phyloP scores from a whole-genome alignment of 2,113 vertebrate genomes.

The Pelmatolapia mariae region DNA sequence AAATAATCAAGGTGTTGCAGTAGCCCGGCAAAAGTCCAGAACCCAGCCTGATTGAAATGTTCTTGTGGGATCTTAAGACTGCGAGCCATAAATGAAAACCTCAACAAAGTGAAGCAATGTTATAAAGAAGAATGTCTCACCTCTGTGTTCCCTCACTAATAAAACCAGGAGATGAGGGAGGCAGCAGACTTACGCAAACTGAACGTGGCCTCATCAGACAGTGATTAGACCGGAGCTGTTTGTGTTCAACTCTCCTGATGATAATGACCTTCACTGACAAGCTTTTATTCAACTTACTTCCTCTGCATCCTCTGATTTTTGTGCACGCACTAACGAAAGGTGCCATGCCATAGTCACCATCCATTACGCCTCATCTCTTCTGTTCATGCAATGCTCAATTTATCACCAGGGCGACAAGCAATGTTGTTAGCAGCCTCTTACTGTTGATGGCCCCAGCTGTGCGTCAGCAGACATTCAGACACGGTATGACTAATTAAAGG shows the following conservation, averaged over 20 bases:
- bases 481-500: not conserved
- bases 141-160: not conserved
- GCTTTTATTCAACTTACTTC: not conserved
- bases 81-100: not conserved
- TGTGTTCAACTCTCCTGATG: not conserved
- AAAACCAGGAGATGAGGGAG: not conserved
- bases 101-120: not conserved
- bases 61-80: not conserved
- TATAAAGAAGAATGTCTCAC: not conserved
- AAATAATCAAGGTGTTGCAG: not conserved
- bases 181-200: not conserved
- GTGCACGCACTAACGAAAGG: not conserved
- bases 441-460: not conserved
- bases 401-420: conserved; percentile 6
- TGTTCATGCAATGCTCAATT: not conserved
- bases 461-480: not conserved
- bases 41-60: not conserved
- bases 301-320: not conserved
- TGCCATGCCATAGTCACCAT: not conserved
- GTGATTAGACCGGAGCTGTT: not conserved
- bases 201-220: not conserved
- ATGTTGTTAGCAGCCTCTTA: not conserved
- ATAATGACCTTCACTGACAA: not conserved
- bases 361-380: not conserved
- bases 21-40: not conserved